Base-by-base conservation (phyloP, 53 echinoderm and acorn worm species). In the Zoroaster sp. region DNA sequence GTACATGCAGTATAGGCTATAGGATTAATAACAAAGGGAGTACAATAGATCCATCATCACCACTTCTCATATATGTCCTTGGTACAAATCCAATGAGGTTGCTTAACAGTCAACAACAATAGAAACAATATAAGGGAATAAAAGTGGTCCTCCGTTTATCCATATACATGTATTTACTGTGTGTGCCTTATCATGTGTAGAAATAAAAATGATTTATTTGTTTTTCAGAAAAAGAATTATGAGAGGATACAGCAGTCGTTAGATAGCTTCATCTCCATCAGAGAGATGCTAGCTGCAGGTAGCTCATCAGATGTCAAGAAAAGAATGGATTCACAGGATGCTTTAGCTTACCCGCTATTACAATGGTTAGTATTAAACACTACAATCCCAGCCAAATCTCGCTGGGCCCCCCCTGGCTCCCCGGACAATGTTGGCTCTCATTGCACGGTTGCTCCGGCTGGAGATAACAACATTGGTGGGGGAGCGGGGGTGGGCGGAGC, bases 241-340 rank as follows among this genome's bases (percentile, higher is more conserved):
- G 95, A 94, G 21, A 88, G 95, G 44, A 89, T 95, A 18, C 92
- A 95, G 70, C 87, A 93, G 25, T 86, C 98, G 0, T 81, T 97
- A 35, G 95, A 95, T 17, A 97, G 94, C 81, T 97, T 97, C 65
- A 95, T 95, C 59, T 94, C 98, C 32, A 94, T 97, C 73, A 88
- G 94, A 35, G 98, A 97, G 88, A 97, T 97, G 98, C 55, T 95
- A 1, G 94, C 95, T 5, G 94, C 95, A 0, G 94, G 94, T 44
- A 91, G 92, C 71, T 91, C 93, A 2, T 91, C 83, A 17, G 95
- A 97, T 68, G 94, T 97, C 75, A 97, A 95, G 91, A 92, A 75
- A 69, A 80, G 94, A 17, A 97, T 97, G 98, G 98, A 97, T 67
- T 81, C 45, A 12, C 89, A 92, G 72, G 98, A 97, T 52, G 1